Conservation (phyloP, 2,113 vertebrate species). For the Toxostoma redivivum region DNA sequence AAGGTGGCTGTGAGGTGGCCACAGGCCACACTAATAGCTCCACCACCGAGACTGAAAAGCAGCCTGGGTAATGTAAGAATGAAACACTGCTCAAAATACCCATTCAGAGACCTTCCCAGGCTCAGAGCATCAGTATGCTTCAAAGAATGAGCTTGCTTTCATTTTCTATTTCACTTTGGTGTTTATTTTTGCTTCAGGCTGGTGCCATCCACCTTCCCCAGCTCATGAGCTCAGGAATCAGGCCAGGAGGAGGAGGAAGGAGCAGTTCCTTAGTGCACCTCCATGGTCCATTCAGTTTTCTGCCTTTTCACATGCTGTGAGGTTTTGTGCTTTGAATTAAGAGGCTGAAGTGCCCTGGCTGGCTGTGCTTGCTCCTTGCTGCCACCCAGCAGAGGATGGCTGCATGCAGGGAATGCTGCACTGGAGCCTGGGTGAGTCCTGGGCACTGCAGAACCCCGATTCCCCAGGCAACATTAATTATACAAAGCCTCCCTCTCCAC, state of each 20-base stretch:
- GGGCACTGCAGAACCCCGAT: background rate
- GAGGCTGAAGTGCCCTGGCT: background rate
- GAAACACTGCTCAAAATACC: background rate
- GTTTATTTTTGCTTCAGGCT: background rate
- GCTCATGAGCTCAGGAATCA: background rate
- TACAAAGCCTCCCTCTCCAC: background rate
- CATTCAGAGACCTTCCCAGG: background rate
- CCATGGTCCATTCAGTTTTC: background rate
- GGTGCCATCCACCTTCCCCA: background rate
- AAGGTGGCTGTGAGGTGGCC: background rate
- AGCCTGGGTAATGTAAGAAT: background rate
- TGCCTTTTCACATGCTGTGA: background rate
- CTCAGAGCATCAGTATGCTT: background rate
- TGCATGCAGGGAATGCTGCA: background rate
- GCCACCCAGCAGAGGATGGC: background rate
- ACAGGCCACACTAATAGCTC: background rate
- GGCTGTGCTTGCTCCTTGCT: background rate
- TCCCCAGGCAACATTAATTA: background rate
- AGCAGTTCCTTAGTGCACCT: background rate
- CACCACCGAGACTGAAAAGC: background rate
- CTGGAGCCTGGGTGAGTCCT: background rate
- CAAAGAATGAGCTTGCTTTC: background rate
- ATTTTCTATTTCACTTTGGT: background rate
- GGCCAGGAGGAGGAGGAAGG: background rate
- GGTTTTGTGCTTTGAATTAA: background rate